Percentiles rank a stretch among this genome's conserved stretches.
phyloP scores from a whole-genome alignment of 2,888 invertebrate genomes.

The Dusona sp. region DNA sequence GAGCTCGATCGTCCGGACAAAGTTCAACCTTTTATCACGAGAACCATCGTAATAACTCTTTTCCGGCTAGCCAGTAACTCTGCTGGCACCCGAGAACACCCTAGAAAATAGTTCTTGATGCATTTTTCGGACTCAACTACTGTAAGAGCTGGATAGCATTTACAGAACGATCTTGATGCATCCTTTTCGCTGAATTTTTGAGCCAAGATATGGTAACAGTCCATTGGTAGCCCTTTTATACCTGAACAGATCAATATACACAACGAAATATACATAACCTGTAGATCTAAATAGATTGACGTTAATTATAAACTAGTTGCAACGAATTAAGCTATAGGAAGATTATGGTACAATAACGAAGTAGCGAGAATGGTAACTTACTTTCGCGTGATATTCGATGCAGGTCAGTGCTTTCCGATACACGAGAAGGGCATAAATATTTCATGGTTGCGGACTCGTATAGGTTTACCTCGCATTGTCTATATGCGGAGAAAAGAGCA shows the following conservation, averaged over 20 bases:
- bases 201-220: background rate
- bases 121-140: background rate
- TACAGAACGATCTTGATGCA: background rate
- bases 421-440: slow-evolving; percentile 79
- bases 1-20: slow-evolving; percentile 54
- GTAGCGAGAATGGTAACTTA: slow-evolving; percentile 70
- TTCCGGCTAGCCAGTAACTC: slow-evolving; percentile 32
- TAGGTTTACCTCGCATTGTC: slow-evolving; percentile 21
- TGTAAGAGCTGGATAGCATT: background rate
- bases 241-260: background rate
- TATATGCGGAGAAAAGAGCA: background rate
- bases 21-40: slow-evolving; percentile 66
- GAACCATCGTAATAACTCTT: slow-evolving; percentile 66
- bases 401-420: slow-evolving; percentile 53
- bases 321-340: background rate
- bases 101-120: slow-evolving; percentile 26
- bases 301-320: background rate
- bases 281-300: background rate
- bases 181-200: background rate
- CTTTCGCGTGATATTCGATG: slow-evolving; percentile 60
- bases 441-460: slow-evolving; percentile 73
- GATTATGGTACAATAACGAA: slow-evolving; percentile 15
- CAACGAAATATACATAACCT: background rate
- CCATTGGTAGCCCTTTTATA: background rate
- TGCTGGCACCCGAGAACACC: background rate